Conservation (phyloP, 2,888 invertebrate species). For the Agapostemon virescens region DNA sequence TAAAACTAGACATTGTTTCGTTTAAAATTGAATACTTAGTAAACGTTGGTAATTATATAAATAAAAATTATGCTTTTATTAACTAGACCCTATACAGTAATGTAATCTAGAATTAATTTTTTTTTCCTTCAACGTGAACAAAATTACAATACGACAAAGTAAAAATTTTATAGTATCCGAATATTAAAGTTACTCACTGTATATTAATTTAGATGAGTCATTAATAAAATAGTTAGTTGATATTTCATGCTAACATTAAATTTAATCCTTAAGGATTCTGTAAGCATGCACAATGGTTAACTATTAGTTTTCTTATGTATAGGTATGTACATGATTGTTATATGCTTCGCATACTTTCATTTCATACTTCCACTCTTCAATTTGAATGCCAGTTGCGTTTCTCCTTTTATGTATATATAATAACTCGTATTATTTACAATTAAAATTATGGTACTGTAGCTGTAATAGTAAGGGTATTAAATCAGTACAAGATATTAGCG, state of each 20-base stretch:
- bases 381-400: slow-evolving; percentile 7
- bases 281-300: slow-evolving; percentile 36
- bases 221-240: slow-evolving; percentile 23
- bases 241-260: slow-evolving; percentile 15
- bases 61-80: too few relatives aligned
- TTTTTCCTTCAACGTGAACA: too few relatives aligned
- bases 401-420: not conserved
- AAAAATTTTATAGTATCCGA: too few relatives aligned
- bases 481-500: not conserved
- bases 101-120: too few relatives aligned
- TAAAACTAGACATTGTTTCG: too few relatives aligned
- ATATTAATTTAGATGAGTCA: not conserved
- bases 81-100: too few relatives aligned
- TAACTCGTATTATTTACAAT: not conserved
- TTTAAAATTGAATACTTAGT: too few relatives aligned
- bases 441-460: not conserved
- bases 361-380: slow-evolving; percentile 51
- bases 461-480: not conserved
- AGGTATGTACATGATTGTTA: not conserved
- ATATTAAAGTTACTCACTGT: too few relatives aligned
- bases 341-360: not conserved
- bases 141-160: too few relatives aligned
- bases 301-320: slow-evolving; percentile 8
- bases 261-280: not conserved
- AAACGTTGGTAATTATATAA: too few relatives aligned